Percentiles rank a stretch among this genome's conserved stretches.
phyloP scores from a whole-genome alignment of 2,113 vertebrate species.

The Gopherus flavomarginatus region DNA sequence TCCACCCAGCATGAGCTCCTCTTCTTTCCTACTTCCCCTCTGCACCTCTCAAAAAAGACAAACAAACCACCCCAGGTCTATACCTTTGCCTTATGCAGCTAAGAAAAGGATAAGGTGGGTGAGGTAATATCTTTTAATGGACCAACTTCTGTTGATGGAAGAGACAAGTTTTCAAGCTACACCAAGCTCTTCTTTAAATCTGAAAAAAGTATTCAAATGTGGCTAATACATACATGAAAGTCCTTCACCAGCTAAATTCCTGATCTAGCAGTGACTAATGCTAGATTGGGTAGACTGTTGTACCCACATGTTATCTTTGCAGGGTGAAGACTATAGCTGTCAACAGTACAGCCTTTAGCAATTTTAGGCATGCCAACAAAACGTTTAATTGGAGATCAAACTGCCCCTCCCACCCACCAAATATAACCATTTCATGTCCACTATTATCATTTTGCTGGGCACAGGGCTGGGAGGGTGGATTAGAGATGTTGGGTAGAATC shows the following conservation, averaged over 20 bases:
- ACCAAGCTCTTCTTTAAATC: not conserved
- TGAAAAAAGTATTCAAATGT: rapidly evolving
- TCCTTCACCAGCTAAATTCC: not conserved
- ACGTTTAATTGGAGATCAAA: rapidly evolving
- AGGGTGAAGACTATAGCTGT: rapidly evolving
- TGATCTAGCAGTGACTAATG: rapidly evolving
- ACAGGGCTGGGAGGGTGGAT: not conserved
- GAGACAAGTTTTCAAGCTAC: not conserved
- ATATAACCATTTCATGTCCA: rapidly evolving
- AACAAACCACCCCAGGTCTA: not conserved
- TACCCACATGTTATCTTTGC: rapidly evolving
- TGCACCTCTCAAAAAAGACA: not conserved
- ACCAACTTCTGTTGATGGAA: not conserved
- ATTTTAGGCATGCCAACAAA: not conserved
- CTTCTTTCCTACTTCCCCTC: not conserved
- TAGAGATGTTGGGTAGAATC: rapidly evolving
- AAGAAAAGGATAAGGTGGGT: not conserved
- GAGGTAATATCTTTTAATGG: not conserved
- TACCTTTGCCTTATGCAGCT: not conserved
- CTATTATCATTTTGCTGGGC: not conserved
- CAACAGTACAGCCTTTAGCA: not conserved
- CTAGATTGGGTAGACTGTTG: not conserved
- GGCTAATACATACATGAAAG: not conserved
- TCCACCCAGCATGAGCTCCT: not conserved
- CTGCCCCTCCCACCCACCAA: rapidly evolving